phyloP scores from a whole-genome alignment of 2,113 vertebrate species.

The Caracal caracal region DNA sequence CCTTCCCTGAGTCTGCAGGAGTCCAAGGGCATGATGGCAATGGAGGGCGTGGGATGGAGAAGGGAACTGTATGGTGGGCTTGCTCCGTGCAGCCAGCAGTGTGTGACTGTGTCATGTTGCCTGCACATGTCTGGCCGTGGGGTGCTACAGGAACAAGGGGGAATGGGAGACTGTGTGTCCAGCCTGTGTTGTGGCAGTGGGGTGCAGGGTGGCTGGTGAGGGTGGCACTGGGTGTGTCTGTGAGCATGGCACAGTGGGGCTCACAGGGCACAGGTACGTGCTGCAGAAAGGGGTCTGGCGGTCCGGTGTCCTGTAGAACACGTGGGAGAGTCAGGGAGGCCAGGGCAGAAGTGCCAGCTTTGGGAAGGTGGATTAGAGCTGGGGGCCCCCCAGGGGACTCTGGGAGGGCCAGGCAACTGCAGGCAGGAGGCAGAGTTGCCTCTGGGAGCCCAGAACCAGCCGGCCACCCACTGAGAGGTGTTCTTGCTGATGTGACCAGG shows the following conservation, averaged over 20 bases:
- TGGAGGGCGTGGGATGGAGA: not conserved
- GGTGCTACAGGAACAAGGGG: not conserved
- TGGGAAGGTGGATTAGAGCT: not conserved
- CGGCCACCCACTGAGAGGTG: not conserved
- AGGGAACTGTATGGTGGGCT: not conserved
- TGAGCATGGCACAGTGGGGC: not conserved
- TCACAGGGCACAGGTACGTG: not conserved
- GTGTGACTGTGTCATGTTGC: not conserved
- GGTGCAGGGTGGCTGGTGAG: not conserved
- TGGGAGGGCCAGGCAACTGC: not conserved
- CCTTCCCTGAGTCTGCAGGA: not conserved
- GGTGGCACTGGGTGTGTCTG: not conserved
- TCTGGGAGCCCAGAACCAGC: not conserved
- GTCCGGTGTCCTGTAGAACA: conserved; percentile 68
- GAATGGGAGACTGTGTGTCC: not conserved
- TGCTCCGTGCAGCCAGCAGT: not conserved
- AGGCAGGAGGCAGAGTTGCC: too few species aligned
- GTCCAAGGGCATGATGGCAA: not conserved
- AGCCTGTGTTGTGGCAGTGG: not conserved
- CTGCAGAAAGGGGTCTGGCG: conserved; percentile 23
- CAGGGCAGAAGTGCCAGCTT: not conserved
- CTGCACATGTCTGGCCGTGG: not conserved
- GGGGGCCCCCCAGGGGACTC: not conserved
- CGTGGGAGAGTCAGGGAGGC: not conserved
- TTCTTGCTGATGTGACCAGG: not conserved